Evolutionary conservation across 2,888 invertebrate species (phyloP).

Genomic region (Pasiphila rectangulata): DNA sequence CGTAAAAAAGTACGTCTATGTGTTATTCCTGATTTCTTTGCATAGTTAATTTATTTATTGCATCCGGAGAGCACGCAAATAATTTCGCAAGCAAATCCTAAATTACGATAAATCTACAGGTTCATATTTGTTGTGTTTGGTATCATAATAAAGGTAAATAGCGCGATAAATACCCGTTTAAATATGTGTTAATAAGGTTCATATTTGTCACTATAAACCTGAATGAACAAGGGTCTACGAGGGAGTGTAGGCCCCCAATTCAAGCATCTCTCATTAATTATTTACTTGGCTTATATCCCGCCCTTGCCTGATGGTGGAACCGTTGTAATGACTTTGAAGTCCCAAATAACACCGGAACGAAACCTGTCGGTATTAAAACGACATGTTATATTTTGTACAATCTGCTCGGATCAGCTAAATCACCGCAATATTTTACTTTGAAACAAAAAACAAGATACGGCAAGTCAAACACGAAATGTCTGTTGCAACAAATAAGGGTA

Average conservation of each 20-base stretch:
- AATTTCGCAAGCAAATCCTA: too few relatives aligned
- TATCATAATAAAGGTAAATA: too few relatives aligned
- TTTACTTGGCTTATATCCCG: slow-evolving; percentile 57
- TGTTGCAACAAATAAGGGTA: too few relatives aligned
- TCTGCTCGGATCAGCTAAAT: slow-evolving; percentile 14
- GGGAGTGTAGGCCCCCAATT: slow-evolving; percentile 49
- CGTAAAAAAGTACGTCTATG: too few relatives aligned
- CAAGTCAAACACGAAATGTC: too few relatives aligned
- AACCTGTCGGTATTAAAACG: slow-evolving; percentile 26
- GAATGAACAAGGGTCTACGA: slow-evolving; percentile 47
- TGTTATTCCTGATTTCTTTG: too few relatives aligned
- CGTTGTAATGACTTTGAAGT: slow-evolving; percentile 59
- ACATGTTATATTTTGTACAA: slow-evolving; percentile 29
- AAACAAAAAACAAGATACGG: too few relatives aligned
- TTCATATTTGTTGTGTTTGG: too few relatives aligned
- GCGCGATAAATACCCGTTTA: too few relatives aligned
- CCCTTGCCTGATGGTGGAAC: slow-evolving; percentile 43
- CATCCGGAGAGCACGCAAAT: too few relatives aligned
- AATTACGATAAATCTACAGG: too few relatives aligned
- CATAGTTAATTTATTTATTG: too few relatives aligned
- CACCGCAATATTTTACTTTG: slow-evolving; percentile 11
- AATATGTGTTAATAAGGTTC: slow-evolving; percentile 30
- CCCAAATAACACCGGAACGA: slow-evolving; percentile 41
- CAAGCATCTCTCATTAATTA: slow-evolving; percentile 61
- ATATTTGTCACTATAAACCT: slow-evolving; percentile 59